Conservation (phyloP, 2,113 vertebrate genomes). For the Aptenodytes patagonicus region DNA sequence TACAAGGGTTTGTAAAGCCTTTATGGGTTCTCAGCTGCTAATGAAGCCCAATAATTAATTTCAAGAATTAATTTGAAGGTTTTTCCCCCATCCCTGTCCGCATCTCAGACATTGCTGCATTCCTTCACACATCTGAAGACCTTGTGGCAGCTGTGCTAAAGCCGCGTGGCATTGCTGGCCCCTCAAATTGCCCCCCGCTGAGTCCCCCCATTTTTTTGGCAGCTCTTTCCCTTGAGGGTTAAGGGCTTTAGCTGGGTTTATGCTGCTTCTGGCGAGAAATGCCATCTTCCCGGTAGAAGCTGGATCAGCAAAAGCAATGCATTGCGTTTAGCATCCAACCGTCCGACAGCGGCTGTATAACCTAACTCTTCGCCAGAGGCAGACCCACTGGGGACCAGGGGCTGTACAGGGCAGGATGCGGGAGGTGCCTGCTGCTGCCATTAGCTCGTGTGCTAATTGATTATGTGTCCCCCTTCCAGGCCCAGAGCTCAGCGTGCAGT, state of each 20-base stretch:
- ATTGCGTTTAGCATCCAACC: rapidly evolving
- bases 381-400: rapidly evolving
- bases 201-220: neutral
- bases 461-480: slow-evolving; percentile 60
- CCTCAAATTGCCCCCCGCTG: neutral
- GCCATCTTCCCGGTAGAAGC: neutral
- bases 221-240: neutral
- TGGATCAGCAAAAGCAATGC: neutral
- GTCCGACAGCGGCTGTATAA: rapidly evolving
- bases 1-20: neutral
- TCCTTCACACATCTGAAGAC: neutral
- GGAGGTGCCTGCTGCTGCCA: rapidly evolving
- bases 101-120: rapidly evolving
- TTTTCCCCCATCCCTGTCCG: neutral
- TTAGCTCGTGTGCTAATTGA: neutral
- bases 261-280: neutral
- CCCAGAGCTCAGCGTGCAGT: slow-evolving; percentile 73
- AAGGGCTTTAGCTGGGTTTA: neutral
- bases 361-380: neutral
- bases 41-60: neutral
- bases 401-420: neutral
- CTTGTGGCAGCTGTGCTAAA: neutral
- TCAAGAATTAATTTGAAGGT: neutral
- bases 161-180: neutral
- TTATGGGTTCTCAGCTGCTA: neutral